Base-by-base conservation (phyloP, 2,888 invertebrate species). In the Trissolcus brochymenae region DNA sequence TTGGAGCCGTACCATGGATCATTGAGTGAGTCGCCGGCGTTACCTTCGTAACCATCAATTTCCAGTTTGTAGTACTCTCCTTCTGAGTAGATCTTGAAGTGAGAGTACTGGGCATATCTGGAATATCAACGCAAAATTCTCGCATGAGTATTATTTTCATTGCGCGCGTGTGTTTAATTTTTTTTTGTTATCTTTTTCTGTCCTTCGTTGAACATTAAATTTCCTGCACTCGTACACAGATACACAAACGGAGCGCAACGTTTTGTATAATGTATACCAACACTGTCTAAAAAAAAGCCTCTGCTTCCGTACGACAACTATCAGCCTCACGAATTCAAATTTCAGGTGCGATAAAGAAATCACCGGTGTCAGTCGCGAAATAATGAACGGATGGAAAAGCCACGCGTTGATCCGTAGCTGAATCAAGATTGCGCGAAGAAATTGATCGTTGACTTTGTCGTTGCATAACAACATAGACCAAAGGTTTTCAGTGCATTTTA, bases 1-100 rank as follows among this genome's bases (percentile, higher is more conserved):
- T 96, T 96, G 78, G 96, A 96, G 55, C 96, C 96, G 87, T 96
- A 96, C 96, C 96, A 97, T 13, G 96, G 96, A 90, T 97, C 96
- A 88, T 96, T 96, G 57, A 97, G 91, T 0, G 96, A 96, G 89
- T 97, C 96, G 0, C 96, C 96, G 0, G 96, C 96, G 84, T 94
- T 96, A 25, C 96, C 96, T 89, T 96, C 96, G 86, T 96, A 96
- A 2, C 96, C 96, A 82, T 96, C 96, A 78, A 97, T 96, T 90
- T 96, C 96, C 81, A 96, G 90, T 89, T 96, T 96, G 89, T 96
- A 97, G 89, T 96, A 96, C 90, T 97, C 96, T 56, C 93, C 94
- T 90, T 96, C 96, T 0, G 96, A 96, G 89, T 96, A 96, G 83
- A 97, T 95, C 90, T 96, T 96, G 91, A 96, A 96, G 90, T 96